Percentiles rank a stretch among this genome's conserved stretches.
phyloP scores from a whole-genome alignment of 2,797 vertebrate species.

The Lacerta agilis region DNA sequence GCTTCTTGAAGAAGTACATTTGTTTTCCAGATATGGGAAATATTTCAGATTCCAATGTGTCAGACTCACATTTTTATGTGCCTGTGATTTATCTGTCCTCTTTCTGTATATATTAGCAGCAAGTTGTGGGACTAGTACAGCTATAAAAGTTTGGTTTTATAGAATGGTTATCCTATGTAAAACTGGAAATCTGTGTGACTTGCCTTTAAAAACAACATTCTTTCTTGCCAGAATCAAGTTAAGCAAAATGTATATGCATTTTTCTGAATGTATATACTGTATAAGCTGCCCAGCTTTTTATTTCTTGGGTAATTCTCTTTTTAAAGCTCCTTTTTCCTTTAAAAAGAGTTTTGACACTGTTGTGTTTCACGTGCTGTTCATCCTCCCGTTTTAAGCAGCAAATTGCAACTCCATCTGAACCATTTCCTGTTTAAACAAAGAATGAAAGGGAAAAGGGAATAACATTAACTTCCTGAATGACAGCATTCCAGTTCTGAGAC shows the following conservation, averaged over 20 bases:
- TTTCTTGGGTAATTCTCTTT: neutral
- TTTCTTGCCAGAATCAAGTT: neutral
- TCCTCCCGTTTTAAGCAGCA: slow-evolving; percentile 21
- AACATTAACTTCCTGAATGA: slow-evolving; percentile 61
- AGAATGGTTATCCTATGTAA: neutral
- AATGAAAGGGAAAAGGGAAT: slow-evolving; percentile 47
- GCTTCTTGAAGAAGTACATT: neutral
- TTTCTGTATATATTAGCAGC: neutral
- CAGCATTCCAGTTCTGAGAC: slow-evolving; percentile 51
- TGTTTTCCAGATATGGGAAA: slow-evolving; percentile 11
- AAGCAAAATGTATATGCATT: neutral
- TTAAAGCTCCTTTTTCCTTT: neutral
- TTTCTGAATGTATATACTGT: neutral
- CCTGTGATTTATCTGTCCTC: neutral
- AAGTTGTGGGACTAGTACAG: neutral
- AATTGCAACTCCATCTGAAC: slow-evolving; percentile 22
- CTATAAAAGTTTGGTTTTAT: neutral
- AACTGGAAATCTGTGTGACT: neutral
- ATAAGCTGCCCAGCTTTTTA: neutral
- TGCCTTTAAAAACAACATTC: neutral
- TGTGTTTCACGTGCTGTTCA: neutral
- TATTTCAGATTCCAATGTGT: neutral
- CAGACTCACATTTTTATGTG: slow-evolving; percentile 3
- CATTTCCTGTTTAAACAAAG: slow-evolving; percentile 57
- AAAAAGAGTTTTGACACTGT: neutral